These are phyloP conservation scores for Neoseiulus cucumeris DNA, from an alignment of 1,140 invertebrate genomes.

Conservation along the genomic window DNA sequence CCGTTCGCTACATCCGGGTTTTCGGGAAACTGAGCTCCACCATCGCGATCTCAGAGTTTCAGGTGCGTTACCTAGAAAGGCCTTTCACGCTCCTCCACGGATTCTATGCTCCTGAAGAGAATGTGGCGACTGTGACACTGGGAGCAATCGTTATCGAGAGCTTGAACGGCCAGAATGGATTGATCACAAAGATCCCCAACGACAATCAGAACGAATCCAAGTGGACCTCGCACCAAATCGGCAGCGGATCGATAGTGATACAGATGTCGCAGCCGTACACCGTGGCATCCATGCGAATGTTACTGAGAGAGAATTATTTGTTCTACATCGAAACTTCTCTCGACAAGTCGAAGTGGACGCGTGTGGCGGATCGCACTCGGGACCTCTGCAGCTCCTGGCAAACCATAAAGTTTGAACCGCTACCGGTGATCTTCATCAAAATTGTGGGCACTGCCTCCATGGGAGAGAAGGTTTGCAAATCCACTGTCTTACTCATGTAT, in stretches of 20 bases:
- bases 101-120: conserved; percentile 54
- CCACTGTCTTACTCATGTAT: too few species aligned
- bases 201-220: conserved; percentile 30
- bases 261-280: conserved; percentile 91
- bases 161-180: conserved; percentile 72
- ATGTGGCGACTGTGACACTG: conserved; percentile 69
- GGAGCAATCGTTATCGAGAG: conserved; percentile 88
- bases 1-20: conserved; percentile 65
- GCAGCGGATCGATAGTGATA: conserved; percentile 76
- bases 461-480: conserved; percentile 88
- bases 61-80: conserved; percentile 60
- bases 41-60: conserved; percentile 68
- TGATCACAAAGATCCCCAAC: conserved; percentile 73
- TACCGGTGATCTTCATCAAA: conserved; percentile 74
- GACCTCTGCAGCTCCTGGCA: conserved; percentile 66
- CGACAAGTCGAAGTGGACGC: conserved; percentile 73
- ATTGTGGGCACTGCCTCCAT: conserved; percentile 86
- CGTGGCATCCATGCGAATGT: conserved; percentile 59
- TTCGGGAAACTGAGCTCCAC: conserved; percentile 83
- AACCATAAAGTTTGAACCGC: conserved; percentile 51
- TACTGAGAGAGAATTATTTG: conserved; percentile 95
- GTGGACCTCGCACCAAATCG: conserved; percentile 97
- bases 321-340: conserved; percentile 73
- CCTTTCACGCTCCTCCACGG: conserved; percentile 39
- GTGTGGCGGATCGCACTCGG: conserved; percentile 55